phyloP scores from a whole-genome alignment of 2,113 vertebrate genomes.

The Hippocampus guttulatus region DNA sequence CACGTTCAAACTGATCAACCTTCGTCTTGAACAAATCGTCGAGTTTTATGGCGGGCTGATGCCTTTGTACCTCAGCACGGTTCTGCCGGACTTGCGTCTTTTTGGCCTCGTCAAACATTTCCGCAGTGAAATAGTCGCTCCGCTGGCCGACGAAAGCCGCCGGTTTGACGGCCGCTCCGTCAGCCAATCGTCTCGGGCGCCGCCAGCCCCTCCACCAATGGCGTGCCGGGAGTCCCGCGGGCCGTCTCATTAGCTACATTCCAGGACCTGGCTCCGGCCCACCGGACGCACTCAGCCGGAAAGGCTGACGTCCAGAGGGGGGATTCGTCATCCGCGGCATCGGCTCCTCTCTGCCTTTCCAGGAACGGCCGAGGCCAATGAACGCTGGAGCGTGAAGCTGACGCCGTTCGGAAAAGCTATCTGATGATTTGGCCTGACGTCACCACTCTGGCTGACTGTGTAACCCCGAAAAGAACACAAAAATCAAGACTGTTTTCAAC shows the following conservation, averaged over 20 bases:
- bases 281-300: slow-evolving; percentile 60
- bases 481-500: too few relatives aligned
- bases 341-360: slow-evolving; percentile 13
- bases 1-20: too few relatives aligned
- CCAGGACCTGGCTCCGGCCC: slow-evolving; percentile 69
- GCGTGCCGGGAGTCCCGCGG: slow-evolving; percentile 31
- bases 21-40: too few relatives aligned
- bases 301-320: slow-evolving; percentile 64
- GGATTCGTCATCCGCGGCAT: slow-evolving; percentile 56
- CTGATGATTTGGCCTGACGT: not conserved
- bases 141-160: slow-evolving; percentile 20
- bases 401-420: not conserved
- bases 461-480: not conserved
- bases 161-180: slow-evolving; percentile 26
- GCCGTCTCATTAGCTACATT: slow-evolving; percentile 75
- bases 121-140: not conserved
- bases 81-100: not conserved
- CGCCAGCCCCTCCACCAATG: slow-evolving; percentile 45
- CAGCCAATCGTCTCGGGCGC: slow-evolving; percentile 40
- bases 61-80: too few relatives aligned
- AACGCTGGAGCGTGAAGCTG: not conserved
- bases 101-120: not conserved
- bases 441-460: not conserved
- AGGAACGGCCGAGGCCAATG: not conserved
- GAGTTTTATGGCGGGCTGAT: too few relatives aligned